phyloP scores from a whole-genome alignment of 2,888 invertebrate species.

The Parnassius orleans region DNA sequence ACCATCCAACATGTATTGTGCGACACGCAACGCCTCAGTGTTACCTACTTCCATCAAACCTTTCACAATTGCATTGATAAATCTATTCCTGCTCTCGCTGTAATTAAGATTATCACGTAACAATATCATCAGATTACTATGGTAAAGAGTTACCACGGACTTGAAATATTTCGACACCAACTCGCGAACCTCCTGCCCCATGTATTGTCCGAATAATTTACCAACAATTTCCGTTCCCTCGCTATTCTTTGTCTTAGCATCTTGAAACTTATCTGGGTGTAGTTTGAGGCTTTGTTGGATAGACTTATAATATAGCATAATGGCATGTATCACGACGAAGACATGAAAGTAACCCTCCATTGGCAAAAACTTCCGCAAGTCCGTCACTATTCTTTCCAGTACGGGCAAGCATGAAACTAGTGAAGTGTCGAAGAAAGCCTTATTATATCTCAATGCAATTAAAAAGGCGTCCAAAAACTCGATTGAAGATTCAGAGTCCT shows the following conservation, averaged over 20 bases:
- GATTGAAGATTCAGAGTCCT: constrained; percentile 17
- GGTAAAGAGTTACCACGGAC: constrained; percentile 47
- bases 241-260: constrained; percentile 32
- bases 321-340: constrained; percentile 48
- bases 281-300: constrained; percentile 44
- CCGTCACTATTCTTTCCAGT: constrained; percentile 42
- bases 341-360: constrained; percentile 44
- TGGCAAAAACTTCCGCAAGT: constrained; percentile 44
- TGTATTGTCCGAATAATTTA: constrained; percentile 45
- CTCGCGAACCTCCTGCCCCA: constrained; percentile 44
- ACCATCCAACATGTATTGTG: constrained; percentile 28
- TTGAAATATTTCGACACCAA: constrained; percentile 45
- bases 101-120: constrained; percentile 32
- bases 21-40: constrained; percentile 33
- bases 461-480: constrained; percentile 39
- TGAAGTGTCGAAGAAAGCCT: constrained; percentile 45
- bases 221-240: constrained; percentile 48
- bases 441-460: constrained; percentile 42
- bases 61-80: constrained; percentile 30
- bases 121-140: constrained; percentile 34
- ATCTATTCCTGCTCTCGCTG: constrained; percentile 22
- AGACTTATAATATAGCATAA: constrained; percentile 53
- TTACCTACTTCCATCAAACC: constrained; percentile 32
- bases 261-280: constrained; percentile 42
- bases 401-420: constrained; percentile 42